Evolutionary conservation across 2,888 invertebrate genomes (phyloP), one percentile per base, ranked within the genome.

Genomic region (Trilocha varians): DNA sequence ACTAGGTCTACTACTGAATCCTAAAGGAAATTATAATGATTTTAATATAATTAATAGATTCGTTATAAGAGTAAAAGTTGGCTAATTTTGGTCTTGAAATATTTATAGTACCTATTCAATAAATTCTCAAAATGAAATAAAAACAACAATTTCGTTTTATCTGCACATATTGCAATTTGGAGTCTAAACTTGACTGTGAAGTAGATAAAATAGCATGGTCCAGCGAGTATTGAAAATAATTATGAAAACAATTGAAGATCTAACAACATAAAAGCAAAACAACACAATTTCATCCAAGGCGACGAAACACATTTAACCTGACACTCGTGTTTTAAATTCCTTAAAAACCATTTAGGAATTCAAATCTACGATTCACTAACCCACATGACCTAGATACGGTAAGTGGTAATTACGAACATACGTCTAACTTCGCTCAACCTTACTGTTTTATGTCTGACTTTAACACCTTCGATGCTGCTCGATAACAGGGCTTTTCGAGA

Each of bases 1-100:
- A 91, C 88, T 41, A 93, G 78, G 67, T 93, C 93, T 38, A 93
- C 90, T 37, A 93, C 87, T 36, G 92, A 93, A 66, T 93, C 93
- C 91, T 91, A 70, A 4, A 69, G 70, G 2, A 44, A 44, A 17
- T 43, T 6, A 13, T 18, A 13, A 3, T 15, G 17, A 37, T 17
- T 3, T 33, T 25, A 11, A 13, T 34, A 1, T 34, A 16, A 16
- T 3, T 32, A 6, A 38, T 5, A 13, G 2, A 16, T 8, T n/a
- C n/a, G n/a, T n/a, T n/a, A n/a, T n/a, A n/a, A n/a, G n/a, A n/a
- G n/a, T n/a, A 25, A 25, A 6, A 18, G 18, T 18, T 8, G 8
- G 18, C 18, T 6, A 18, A 18, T 18, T 8, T 6, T 18, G 18
- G 5, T 18, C 11, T 11, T 25, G 2, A 25, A 25, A 25, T 3